A percentile compares a stretch with the other conserved stretches of the same genome.
These are phyloP conservation scores for Pangasius sanitwongsei DNA, from an alignment of 2,797 vertebrate genomes.

Conservation along the genomic window DNA sequence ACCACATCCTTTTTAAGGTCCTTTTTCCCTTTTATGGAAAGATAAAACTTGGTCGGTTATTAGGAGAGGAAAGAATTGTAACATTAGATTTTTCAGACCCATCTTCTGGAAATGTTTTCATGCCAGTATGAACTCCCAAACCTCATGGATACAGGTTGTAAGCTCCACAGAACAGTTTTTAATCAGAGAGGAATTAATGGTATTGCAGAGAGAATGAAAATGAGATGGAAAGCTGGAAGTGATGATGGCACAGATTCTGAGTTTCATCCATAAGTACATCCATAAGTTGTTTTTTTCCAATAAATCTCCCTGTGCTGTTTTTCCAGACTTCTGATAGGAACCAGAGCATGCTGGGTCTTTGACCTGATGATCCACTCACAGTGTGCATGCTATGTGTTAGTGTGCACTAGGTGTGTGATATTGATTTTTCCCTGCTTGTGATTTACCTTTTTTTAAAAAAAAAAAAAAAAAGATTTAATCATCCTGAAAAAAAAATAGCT, in stretches of 20 bases:
- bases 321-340: slow-evolving; percentile 38
- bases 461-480: neutral
- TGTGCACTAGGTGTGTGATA: neutral
- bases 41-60: slow-evolving; percentile 33
- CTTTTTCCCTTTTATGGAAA: neutral
- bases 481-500: neutral
- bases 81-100: slow-evolving; percentile 38
- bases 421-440: neutral
- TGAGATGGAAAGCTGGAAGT: slow-evolving; percentile 8
- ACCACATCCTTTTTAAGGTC: neutral
- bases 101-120: slow-evolving; percentile 42
- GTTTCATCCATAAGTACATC: neutral
- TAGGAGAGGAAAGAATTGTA: slow-evolving; percentile 32
- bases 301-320: slow-evolving; percentile 1
- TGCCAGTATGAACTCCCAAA: neutral
- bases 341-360: slow-evolving; percentile 41
- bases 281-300: slow-evolving; percentile 4
- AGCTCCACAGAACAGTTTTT: neutral
- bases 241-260: neutral
- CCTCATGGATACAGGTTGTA: neutral
- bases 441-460: neutral
- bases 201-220: neutral
- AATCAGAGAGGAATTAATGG: slow-evolving; percentile 5
- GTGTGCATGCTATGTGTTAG: neutral
- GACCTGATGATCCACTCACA: slow-evolving; percentile 33